Evolutionary conservation across 2,113 vertebrate genomes (phyloP), one percentile per base, ranked within the genome.

Genomic region (Daphoenositta chrysoptera): DNA sequence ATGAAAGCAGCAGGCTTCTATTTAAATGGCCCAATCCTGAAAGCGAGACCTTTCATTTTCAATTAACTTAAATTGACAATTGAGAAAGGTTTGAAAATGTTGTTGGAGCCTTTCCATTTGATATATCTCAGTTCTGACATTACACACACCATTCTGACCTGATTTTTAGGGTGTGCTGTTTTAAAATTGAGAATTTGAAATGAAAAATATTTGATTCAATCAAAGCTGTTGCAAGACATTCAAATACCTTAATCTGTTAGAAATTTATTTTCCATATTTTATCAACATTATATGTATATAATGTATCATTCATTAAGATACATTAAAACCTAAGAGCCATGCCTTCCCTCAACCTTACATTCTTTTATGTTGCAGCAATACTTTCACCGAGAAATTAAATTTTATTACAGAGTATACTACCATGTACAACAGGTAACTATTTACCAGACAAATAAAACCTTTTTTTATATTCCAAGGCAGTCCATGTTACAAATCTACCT

Each of bases 31-130:
- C 95, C 96, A 96, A 96, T 96, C 96, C 97, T 95, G 92, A 96
- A 97, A 96, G 96, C 58, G 35, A 97, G 97, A 97, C 96, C 97
- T 97, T 97, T 97, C 97, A 87, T 96, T 97, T 97, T 96, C 96
- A 97, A 96, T 97, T 97, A 97, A 97, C 94, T 97, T 96, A 97
- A 97, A 97, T 94, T 97, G 97, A 97, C 97, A 96, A 97, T 96
- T 95, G 96, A 96, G 84, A 97, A 96, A 96, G 97, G 93, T 96
- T 96, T 97, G 96, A 97, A 97, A 97, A 97, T 94, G 94, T 96
- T 97, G 96, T 96, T 96, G 89, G 69, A 95, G 92, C 92, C 89
- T 87, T 96, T 96, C 96, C 89, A 72, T 95, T 97, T 97, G 97
- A 97, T 81, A 97, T 94, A 97, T 97, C 90, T 97, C 79, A 94